Conservation (phyloP, 2,797 vertebrate species). For the Capromys pilorides region DNA sequence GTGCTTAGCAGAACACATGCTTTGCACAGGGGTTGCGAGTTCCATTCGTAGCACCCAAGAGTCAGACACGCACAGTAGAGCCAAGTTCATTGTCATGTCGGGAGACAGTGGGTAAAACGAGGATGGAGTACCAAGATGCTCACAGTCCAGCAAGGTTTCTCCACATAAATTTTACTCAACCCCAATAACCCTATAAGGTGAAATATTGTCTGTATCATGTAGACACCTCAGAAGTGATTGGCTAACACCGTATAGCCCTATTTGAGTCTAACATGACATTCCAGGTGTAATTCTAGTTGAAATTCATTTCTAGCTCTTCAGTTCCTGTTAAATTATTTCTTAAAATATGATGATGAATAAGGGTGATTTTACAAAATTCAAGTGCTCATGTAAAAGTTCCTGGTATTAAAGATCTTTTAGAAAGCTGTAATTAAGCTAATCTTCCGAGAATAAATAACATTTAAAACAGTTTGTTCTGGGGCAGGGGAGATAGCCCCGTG, state of each 20-base stretch:
- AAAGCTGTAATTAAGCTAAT: conserved; percentile 22
- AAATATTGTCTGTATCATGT: neutral
- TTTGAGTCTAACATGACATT: conserved; percentile 1
- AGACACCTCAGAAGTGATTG: neutral
- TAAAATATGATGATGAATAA: neutral
- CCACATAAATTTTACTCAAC: conserved; percentile 32
- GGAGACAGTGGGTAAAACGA: neutral
- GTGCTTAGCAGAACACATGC: neutral
- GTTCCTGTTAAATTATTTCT: neutral
- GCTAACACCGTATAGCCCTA: neutral
- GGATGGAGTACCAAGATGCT: neutral
- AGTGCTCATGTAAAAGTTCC: neutral
- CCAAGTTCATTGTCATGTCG: neutral
- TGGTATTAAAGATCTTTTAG: conserved; percentile 45
- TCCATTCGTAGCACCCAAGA: neutral
- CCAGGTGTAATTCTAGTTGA: neutral
- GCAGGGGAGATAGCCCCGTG: no score
- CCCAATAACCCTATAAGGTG: neutral
- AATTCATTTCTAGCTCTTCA: neutral
- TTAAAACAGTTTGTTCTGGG: conserved; percentile 38
- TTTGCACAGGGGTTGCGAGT: neutral
- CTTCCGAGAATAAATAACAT: conserved; percentile 45
- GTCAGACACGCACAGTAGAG: neutral
- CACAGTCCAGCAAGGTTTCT: neutral
- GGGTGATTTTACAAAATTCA: conserved; percentile 49